These are phyloP conservation scores for Ginglymostoma cirratum DNA, from an alignment of 2,113 vertebrate genomes.

Conservation along the genomic window DNA sequence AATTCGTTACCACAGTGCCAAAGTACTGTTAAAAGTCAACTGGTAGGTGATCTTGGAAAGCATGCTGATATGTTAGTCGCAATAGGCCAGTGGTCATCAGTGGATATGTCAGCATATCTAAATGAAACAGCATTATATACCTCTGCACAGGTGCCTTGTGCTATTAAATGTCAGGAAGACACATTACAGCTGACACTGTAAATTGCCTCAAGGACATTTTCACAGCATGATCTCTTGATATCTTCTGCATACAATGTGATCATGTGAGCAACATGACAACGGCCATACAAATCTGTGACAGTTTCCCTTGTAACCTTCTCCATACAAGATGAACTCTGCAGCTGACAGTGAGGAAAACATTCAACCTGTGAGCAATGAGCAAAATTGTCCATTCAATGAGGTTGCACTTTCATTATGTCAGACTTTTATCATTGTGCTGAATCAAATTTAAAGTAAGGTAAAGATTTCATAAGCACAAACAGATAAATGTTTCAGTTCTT, in stretches of 20 bases:
- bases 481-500: constrained; percentile 7
- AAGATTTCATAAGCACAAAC: background rate
- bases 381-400: background rate
- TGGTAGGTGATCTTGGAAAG: background rate
- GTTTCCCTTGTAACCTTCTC: constrained; percentile 8
- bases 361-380: background rate
- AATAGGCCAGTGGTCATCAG: background rate
- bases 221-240: background rate
- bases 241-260: background rate
- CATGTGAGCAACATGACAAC: background rate
- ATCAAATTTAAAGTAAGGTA: background rate
- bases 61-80: background rate
- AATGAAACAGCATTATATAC: background rate
- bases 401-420: background rate
- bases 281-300: background rate
- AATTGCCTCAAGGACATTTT: background rate
- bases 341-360: background rate
- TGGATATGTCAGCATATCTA: background rate
- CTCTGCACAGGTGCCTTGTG: background rate
- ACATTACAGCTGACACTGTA: background rate
- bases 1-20: background rate
- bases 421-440: background rate
- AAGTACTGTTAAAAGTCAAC: background rate
- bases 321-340: background rate
- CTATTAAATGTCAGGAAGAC: background rate